Evolutionary conservation across 2,797 vertebrate species (phyloP), one percentile per base, ranked within the genome.

Genomic region (Picus viridis): DNA sequence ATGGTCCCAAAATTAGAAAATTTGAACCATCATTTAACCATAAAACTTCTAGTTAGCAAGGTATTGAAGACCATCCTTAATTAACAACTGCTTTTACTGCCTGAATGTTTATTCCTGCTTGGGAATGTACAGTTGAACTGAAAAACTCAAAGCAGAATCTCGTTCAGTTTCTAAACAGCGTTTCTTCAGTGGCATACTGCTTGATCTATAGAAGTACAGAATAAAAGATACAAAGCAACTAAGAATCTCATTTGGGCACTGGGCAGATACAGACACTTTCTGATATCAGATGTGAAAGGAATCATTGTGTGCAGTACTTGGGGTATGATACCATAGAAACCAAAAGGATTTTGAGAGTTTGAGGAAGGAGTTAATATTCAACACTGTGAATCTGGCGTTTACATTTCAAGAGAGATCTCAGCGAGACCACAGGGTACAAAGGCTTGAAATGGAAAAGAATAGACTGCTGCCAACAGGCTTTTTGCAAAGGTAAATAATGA

Each of bases 401-500:
- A 8, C 43, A 58, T 83, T 86, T 71, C 58, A 56, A 88, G 72
- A 91, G 72, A 85, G 90, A 87, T 72, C 51, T 86, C 80, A 73
- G 47, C 41, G 64, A 92, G 57, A 59, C 84, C 68, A 59, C 45
- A 39, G 19, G 2, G 8, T 30, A 77, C 69, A 75, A 80, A 92
- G 85, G 39, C 70, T 57, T 78, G 79, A 83, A 81, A 75, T 65
- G 68, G 74, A 69, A 77, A 80, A 77, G 78, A 96, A 83, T 15
- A 80, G 75, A 49, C n/a, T 57, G 75, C 75, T 94, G 79, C 84
- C 49, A 89, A 36, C 34, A 70, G 82, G 30, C 53, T 87, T 90
- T 87, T 89, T 92, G 78, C n/a, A 90, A 70, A 85, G 73, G 86
- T 83, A 92, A 93, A 91, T 85, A 89, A 53, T 83, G 43, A 90